Percentiles rank a stretch among this genome's conserved stretches.
phyloP scores from a whole-genome alignment of 2,888 invertebrate genomes.

The Andrena fulva region DNA sequence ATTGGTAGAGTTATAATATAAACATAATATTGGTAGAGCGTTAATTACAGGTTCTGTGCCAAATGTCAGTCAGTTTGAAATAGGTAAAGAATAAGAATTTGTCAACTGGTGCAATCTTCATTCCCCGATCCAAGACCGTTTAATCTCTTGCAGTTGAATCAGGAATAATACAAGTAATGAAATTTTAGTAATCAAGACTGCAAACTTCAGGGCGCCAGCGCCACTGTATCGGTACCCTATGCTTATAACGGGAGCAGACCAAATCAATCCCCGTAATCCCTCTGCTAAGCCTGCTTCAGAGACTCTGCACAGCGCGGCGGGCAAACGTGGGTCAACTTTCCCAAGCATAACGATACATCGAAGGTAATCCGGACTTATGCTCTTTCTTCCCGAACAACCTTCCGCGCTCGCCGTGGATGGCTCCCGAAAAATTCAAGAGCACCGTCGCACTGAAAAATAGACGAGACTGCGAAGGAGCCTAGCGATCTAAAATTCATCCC shows the following conservation, averaged over 20 bases:
- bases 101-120: not conserved
- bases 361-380: not conserved
- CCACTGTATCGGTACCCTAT: not conserved
- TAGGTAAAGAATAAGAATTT: not conserved
- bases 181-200: not conserved
- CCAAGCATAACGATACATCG: not conserved
- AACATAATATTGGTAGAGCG: too few species aligned
- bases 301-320: not conserved
- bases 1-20: too few species aligned
- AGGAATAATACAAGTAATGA: not conserved
- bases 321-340: not conserved
- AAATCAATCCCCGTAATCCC: not conserved
- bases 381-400: not conserved
- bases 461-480: constrained; percentile 25
- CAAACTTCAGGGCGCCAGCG: not conserved
- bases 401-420: not conserved
- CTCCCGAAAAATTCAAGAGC: constrained; percentile 25
- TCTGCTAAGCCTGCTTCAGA: not conserved
- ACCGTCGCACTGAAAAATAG: constrained; percentile 16
- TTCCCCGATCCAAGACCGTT: not conserved
- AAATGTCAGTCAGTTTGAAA: too few species aligned
- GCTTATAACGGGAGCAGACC: not conserved
- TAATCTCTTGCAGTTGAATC: not conserved
- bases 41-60: too few species aligned
- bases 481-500: constrained; percentile 46